Conservation (phyloP, 2,113 vertebrate species). For the Alces alces region DNA sequence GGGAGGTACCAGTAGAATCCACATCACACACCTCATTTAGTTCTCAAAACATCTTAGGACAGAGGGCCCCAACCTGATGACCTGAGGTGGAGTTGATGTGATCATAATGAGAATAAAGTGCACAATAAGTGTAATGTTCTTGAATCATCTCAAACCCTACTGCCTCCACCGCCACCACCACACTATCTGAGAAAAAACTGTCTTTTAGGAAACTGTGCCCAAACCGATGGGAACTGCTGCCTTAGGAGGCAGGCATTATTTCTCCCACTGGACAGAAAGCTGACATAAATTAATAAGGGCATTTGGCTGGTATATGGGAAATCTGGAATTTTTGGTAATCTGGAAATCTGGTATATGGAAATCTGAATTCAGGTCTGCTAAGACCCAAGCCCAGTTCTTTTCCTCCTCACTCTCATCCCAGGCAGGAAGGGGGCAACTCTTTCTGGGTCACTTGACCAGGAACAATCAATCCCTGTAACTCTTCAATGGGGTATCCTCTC, state of each 20-base stretch:
- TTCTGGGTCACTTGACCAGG: neutral
- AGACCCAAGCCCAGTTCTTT: neutral
- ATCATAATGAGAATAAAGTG: neutral
- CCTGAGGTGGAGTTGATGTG: neutral
- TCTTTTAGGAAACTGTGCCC: neutral
- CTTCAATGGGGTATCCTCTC: neutral
- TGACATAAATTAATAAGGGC: neutral
- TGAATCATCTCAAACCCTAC: neutral
- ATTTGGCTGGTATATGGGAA: neutral
- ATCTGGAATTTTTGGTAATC: neutral
- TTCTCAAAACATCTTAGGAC: neutral
- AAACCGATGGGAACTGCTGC: accelerated
- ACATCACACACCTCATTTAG: neutral
- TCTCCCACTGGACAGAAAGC: neutral
- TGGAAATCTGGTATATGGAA: neutral
- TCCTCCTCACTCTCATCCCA: neutral
- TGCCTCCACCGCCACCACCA: neutral
- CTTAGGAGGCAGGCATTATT: neutral
- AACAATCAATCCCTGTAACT: neutral
- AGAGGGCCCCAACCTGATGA: neutral
- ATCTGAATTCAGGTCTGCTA: neutral
- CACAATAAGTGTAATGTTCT: neutral
- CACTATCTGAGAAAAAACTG: neutral
- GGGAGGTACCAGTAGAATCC: neutral
- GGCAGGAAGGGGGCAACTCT: neutral